These are phyloP conservation scores for Drosophila saltans DNA, from an alignment of 1,140 invertebrate genomes.

Conservation along the genomic window DNA sequence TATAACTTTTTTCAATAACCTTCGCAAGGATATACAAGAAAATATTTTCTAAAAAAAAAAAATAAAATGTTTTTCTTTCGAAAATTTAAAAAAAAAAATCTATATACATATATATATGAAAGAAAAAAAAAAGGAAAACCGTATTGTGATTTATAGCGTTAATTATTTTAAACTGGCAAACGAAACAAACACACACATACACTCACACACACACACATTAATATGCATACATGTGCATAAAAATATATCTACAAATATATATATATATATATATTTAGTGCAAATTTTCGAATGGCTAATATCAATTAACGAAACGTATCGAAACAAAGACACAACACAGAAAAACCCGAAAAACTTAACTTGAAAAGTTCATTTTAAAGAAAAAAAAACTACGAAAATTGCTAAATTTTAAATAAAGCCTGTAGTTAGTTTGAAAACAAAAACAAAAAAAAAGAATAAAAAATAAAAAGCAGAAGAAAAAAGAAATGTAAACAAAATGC, in stretches of 20 bases:
- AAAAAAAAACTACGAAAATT: conserved; percentile 21
- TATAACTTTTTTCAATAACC: not conserved
- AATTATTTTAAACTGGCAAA: conserved; percentile 76
- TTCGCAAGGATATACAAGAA: conserved; percentile 15
- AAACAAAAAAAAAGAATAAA: conserved; percentile 22
- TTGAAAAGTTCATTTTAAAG: conserved; percentile 72
- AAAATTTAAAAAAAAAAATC: conserved; percentile 38
- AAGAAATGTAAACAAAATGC: conserved; percentile 20
- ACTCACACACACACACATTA: conserved; percentile 10
- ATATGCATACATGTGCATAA: conserved; percentile 18
- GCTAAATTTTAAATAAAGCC: conserved; percentile 62
- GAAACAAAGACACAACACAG: conserved; percentile 33
- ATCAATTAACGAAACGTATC: conserved; percentile 76
- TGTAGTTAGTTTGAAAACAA: conserved; percentile 76
- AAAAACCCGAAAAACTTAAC: conserved; percentile 41
- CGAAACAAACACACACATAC: not conserved
- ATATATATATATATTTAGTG: conserved; percentile 56
- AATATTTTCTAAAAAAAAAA: not conserved
- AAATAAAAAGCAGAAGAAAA: not conserved
- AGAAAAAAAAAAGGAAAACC: conserved; percentile 63
- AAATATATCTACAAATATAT: conserved; percentile 18
- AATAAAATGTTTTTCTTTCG: conserved; percentile 39
- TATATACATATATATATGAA: conserved; percentile 1
- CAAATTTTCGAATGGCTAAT: conserved; percentile 58
- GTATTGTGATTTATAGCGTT: conserved; percentile 83